Evolutionary conservation across 2,888 invertebrate species (phyloP).

Genomic region (Drosophila atripex): DNA sequence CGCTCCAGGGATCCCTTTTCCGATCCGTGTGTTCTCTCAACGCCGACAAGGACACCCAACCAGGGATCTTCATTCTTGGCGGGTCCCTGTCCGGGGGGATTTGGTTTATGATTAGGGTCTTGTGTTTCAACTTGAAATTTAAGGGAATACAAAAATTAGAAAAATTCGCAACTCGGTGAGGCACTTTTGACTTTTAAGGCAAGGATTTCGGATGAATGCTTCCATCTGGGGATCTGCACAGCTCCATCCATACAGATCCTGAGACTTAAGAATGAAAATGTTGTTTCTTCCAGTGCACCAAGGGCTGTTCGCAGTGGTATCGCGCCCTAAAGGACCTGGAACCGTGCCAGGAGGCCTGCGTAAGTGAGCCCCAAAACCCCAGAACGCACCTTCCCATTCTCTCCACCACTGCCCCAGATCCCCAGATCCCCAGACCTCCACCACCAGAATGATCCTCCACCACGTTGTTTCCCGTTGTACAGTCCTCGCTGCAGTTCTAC

Average conservation of each 20-base stretch:
- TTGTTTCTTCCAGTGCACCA: conserved; percentile 87
- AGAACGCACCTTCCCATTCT: too few relatives aligned
- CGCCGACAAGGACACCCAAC: neutral
- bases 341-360: conserved; percentile 92
- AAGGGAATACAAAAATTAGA: too few relatives aligned
- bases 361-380: conserved; percentile 85
- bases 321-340: conserved; percentile 87
- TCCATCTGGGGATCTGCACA: too few relatives aligned
- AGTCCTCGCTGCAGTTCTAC: conserved; percentile 75
- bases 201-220: too few relatives aligned
- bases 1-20: neutral
- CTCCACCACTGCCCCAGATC: neutral
- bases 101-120: too few relatives aligned
- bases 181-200: neutral
- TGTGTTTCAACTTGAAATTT: too few relatives aligned
- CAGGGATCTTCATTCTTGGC: neutral
- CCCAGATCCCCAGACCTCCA: neutral
- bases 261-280: neutral
- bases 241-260: too few relatives aligned
- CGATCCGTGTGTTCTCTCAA: too few relatives aligned
- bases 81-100: too few relatives aligned
- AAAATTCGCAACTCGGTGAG: too few relatives aligned
- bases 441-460: conserved; percentile 5
- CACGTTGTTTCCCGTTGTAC: neutral
- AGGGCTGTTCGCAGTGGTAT: conserved; percentile 92